Base-by-base conservation (phyloP, 2,797 vertebrate species). In the Oophaga sylvatica region DNA sequence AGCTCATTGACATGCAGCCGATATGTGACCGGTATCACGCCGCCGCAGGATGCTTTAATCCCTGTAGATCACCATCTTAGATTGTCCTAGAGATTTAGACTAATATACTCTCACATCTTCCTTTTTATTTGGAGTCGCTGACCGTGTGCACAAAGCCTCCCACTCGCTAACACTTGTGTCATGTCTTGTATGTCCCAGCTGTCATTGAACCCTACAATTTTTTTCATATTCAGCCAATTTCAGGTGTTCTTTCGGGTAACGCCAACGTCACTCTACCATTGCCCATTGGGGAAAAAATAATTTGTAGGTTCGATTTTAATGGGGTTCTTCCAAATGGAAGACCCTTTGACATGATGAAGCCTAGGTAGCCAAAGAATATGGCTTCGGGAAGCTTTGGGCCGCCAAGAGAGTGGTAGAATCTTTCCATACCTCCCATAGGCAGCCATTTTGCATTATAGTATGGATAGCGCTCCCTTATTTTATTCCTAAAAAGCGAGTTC, bases 1-100 rank as follows among this genome's bases (percentile, higher is more conserved):
- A 35, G 59, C 70, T 85, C 79, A 89, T 85, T 85, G 83, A 76
- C 70, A 89, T 89, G 63, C 87, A 57, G 79, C 78, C 17, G 87
- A 86, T 82, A 81, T 81, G 78, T 41, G 31, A 71, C 67, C 31
- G 45, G 57, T 75, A 67, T n/a, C 35, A 48, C 45, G 35, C 84
- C 63, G 48, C 48, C 48, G 22, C 59, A 85, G 26, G 26, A 53
- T 26, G 29, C 60, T 78, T 78, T 78, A 76, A 82, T 77, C 86
- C 80, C 57, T n/a, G 65, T 19, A 81, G 86, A 83, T 76, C 29
- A 45, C 70, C 29, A 65, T 82, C 86, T n/a, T 29, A 78, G 86
- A 68, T 60, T 53, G 48, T 83, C 71, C 68, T 8, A 45, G 76
- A 82, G 80, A 62, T 87, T 75, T 57, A 19, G 53, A 35, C 63